Percentiles rank a stretch among this genome's conserved stretches.
Evolutionary conservation across 2,888 invertebrate species (phyloP).

Genomic region (Yponomeuta malinellus): DNA sequence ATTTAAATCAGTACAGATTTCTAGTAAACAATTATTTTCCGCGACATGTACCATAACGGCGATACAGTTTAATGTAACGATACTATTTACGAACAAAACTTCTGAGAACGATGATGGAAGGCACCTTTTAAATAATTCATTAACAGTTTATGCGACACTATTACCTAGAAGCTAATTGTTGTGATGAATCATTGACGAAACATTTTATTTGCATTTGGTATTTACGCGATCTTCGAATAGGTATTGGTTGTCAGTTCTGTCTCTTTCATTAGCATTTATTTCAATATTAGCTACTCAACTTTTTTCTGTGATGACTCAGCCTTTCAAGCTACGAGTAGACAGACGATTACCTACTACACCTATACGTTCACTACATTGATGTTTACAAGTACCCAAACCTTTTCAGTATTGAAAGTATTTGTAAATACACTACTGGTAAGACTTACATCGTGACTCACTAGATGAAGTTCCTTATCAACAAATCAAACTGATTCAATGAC

Average conservation of each 20-base stretch:
- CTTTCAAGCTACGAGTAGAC: no score
- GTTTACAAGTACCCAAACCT: no score
- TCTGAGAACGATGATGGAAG: neutral
- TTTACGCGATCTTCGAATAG: neutral
- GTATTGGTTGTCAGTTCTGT: neutral
- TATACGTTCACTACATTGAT: no score
- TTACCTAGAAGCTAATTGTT: neutral
- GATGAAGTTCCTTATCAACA: neutral
- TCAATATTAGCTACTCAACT: neutral
- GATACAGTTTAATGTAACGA: neutral
- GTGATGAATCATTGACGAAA: neutral
- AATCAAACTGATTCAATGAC: conserved; percentile 22
- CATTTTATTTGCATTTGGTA: neutral
- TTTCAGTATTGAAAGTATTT: no score
- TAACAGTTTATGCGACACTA: neutral
- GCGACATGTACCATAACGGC: neutral
- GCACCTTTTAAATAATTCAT: neutral
- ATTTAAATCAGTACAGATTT: neutral
- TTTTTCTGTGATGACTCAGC: neutral
- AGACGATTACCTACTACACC: no score
- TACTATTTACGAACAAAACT: neutral
- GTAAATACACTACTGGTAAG: no score
- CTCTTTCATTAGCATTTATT: neutral
- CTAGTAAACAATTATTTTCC: neutral
- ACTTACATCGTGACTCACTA: no score